A percentile compares a stretch with the other conserved stretches of the same genome.
phyloP scores from a whole-genome alignment of 2,113 vertebrate species.

The Pseudonaja textilis region DNA sequence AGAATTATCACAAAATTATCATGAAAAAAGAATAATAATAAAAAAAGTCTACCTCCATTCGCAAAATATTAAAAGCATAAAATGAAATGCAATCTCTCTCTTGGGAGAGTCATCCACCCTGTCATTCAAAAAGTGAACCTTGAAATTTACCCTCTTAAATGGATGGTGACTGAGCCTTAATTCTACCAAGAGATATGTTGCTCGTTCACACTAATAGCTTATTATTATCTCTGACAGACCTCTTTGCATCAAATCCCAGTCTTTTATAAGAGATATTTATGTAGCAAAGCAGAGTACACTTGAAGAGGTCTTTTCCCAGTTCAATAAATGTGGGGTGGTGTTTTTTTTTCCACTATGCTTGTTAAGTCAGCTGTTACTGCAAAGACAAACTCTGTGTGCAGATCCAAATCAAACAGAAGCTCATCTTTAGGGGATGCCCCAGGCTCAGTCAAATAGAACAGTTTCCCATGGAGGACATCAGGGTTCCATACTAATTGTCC shows the following conservation, averaged over 20 bases:
- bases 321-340: constrained; percentile 49
- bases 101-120: constrained; percentile 51
- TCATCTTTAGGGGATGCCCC: constrained; percentile 39
- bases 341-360: constrained; percentile 23
- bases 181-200: constrained; percentile 44
- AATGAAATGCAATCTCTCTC: constrained; percentile 47
- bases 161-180: constrained; percentile 55
- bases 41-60: constrained; percentile 27
- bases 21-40: background rate
- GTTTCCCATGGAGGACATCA: constrained; percentile 24
- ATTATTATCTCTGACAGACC: constrained; percentile 50
- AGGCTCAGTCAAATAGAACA: constrained; percentile 37
- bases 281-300: constrained; percentile 48
- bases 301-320: constrained; percentile 52
- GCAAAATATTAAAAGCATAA: constrained; percentile 40
- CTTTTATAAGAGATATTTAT: constrained; percentile 52
- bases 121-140: constrained; percentile 48
- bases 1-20: too few species aligned
- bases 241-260: constrained; percentile 51
- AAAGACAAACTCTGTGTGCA: constrained; percentile 44
- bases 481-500: constrained; percentile 5
- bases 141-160: constrained; percentile 44
- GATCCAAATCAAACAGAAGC: constrained; percentile 58
- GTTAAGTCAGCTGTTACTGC: constrained; percentile 41
- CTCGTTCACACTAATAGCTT: constrained; percentile 48